phyloP scores from a whole-genome alignment of 2,113 vertebrate genomes.

The Bagarius yarrelli region DNA sequence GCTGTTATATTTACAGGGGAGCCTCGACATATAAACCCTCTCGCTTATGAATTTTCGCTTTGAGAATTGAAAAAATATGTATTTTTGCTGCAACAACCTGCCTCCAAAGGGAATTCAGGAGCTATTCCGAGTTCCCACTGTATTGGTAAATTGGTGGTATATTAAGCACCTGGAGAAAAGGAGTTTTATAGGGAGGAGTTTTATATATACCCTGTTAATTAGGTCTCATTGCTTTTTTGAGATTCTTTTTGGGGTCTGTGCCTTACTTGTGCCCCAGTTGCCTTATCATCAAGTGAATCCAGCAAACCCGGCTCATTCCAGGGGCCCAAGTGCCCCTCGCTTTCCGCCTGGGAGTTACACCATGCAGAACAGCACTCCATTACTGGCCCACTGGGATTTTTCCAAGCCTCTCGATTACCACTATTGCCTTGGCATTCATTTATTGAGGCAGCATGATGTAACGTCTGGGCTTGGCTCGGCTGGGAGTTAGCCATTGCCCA shows the following conservation, averaged over 20 bases:
- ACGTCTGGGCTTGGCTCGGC: constrained; percentile 5
- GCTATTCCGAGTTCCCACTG: too few species aligned
- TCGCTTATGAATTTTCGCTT: too few species aligned
- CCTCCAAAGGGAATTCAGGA: too few species aligned
- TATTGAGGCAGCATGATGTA: constrained; percentile 30
- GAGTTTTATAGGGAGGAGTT: background rate
- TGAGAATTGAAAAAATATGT: too few species aligned
- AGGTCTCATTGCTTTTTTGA: background rate
- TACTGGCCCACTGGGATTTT: constrained; percentile 20
- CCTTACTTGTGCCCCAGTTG: background rate
- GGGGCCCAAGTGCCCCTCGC: background rate
- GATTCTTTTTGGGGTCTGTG: background rate
- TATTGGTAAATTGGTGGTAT: too few species aligned
- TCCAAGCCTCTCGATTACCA: constrained; percentile 23
- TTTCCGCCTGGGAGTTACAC: background rate
- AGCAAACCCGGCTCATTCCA: background rate
- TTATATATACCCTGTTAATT: background rate
- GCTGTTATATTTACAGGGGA: too few species aligned
- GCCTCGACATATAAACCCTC: too few species aligned
- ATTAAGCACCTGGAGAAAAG: background rate
- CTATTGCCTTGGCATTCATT: constrained; percentile 21
- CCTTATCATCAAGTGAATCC: background rate
- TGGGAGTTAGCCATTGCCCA: constrained; percentile 32
- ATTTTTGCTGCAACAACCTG: too few species aligned
- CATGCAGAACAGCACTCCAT: constrained; percentile 19